phyloP scores from a whole-genome alignment of 2,797 vertebrate species.

The Toxotes lorentzi region DNA sequence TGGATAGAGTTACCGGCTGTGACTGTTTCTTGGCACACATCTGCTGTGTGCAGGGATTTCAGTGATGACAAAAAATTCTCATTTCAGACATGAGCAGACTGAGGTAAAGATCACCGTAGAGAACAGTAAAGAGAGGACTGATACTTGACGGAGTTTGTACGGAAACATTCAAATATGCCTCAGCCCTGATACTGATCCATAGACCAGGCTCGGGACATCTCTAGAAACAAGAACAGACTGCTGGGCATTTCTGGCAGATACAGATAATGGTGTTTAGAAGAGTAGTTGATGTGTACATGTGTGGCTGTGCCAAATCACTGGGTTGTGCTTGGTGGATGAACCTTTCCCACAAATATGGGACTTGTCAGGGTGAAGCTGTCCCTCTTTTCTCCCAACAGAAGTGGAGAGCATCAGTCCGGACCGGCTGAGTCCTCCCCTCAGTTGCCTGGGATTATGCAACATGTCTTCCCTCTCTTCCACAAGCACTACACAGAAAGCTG shows the following conservation, averaged over 20 bases:
- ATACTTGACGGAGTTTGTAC: no score
- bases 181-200: no score
- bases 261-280: background rate
- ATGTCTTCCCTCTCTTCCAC: background rate
- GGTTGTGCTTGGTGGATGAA: background rate
- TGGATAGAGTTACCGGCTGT: no score
- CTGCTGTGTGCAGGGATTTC: background rate
- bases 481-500: background rate
- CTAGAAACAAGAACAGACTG: no score
- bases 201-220: no score
- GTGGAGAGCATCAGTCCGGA: background rate
- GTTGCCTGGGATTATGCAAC: conserved; percentile 21
- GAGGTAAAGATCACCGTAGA: background rate
- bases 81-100: background rate
- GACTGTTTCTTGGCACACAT: background rate
- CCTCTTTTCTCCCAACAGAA: background rate
- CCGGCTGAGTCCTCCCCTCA: background rate
- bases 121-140: no score
- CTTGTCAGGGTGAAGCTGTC: background rate
- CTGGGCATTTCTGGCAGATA: no score
- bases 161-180: no score
- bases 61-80: background rate
- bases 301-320: background rate
- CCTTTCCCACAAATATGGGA: background rate
- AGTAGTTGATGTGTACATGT: background rate